Evolutionary conservation across 2,888 invertebrate genomes (phyloP), one percentile per base, ranked within the genome.

Genomic region (Melanophora roralis): DNA sequence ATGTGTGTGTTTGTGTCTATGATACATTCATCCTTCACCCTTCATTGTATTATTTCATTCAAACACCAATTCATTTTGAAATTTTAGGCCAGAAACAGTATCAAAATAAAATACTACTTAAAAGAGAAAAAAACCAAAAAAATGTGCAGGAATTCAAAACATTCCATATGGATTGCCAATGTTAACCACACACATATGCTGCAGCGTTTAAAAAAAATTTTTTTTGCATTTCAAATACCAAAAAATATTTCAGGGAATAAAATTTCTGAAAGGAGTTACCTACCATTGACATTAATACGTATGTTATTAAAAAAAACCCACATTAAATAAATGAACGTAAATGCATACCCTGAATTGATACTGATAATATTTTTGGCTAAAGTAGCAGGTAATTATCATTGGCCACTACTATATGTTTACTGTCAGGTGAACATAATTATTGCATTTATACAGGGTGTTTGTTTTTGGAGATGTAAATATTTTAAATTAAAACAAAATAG

Each of bases 281-380:
- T n/a, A n/a, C n/a, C 69, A 64, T 57, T 76, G 76, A 76, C 64
- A 76, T 62, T 64, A n/a, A n/a, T n/a, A n/a, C n/a, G n/a, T n/a
- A n/a, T n/a, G 64, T 76, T 69, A 71, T 69, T 49, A 76, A 49
- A 16, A 68, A 40, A 68, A 69, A 62, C n/a, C 23, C n/a, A 45
- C 16, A 51, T 8, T 14, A 40, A 9, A 23, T n/a, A 0, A 38
- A 4, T n/a, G 0, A 3, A 32, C 53, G n/a, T 19, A 27, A 62
- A 27, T n/a, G n/a, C 11, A 43, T 19, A 12, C 12, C 7, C n/a
- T 40, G 2, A 43, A 62, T 62, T 69, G 53, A 64, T 62, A 69
- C 47, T 55, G 68, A 68, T 38, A 47, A 40, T 51, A 12, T 47
- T 49, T 47, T 43, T 57, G 21, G n/a, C 53, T 47, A 38, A 55